These are phyloP conservation scores for Callinectes sapidus DNA, from an alignment of 2,888 invertebrate genomes.

Conservation along the genomic window DNA sequence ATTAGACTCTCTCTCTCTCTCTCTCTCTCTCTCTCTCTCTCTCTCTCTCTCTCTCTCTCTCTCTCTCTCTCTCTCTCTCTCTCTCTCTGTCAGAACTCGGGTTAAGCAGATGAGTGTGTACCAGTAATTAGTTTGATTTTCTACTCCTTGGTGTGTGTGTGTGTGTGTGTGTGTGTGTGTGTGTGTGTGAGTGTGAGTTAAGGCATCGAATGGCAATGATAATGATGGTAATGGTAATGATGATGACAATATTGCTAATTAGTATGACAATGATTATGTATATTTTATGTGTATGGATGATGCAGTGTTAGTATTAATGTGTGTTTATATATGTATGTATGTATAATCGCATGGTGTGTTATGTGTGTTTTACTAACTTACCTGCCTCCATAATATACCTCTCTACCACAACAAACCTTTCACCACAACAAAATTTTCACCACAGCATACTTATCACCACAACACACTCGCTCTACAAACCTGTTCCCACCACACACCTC, in stretches of 20 bases:
- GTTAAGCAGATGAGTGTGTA: neutral
- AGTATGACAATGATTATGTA: neutral
- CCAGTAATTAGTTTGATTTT: neutral
- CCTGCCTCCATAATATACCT: neutral
- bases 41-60: constrained; percentile 37
- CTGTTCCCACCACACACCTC: neutral
- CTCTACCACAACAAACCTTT: neutral
- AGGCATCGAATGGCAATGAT: neutral
- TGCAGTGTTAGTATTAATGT: neutral
- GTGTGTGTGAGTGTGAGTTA: neutral
- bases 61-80: constrained; percentile 37
- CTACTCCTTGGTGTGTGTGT: neutral
- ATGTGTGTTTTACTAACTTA: neutral
- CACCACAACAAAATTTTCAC: neutral
- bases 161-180: neutral
- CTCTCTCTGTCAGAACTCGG: neutral
- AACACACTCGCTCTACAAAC: too few species aligned
- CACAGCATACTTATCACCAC: neutral
- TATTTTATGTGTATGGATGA: neutral
- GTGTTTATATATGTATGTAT: neutral
- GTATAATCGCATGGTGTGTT: neutral
- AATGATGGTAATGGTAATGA: neutral
- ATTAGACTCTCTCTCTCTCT: neutral
- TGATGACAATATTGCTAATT: neutral
- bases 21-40: constrained; percentile 24